A percentile compares a stretch with the other conserved stretches of the same genome.
These are phyloP conservation scores for Xylota segnis DNA, from an alignment of 2,888 invertebrate species.

Conservation along the genomic window DNA sequence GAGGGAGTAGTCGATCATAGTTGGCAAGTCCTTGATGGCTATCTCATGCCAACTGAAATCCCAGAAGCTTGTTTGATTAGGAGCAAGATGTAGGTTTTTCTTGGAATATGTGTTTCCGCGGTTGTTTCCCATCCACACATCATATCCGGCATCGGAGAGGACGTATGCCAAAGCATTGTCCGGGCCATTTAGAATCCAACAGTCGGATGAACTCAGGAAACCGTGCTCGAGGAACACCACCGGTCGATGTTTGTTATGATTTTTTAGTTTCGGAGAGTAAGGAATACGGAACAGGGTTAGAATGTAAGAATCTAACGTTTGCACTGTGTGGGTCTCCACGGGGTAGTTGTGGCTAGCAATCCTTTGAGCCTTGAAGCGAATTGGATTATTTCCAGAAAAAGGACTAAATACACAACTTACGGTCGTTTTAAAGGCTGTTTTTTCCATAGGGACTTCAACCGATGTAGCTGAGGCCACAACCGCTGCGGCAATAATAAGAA, in stretches of 20 bases:
- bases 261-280: conserved; percentile 72
- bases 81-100: conserved; percentile 86
- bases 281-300: conserved; percentile 78
- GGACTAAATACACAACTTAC: conserved; percentile 14
- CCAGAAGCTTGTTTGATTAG: conserved; percentile 87
- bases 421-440: conserved; percentile 13
- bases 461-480: no score
- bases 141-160: conserved; percentile 89
- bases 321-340: conserved; percentile 71
- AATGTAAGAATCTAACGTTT: conserved; percentile 77
- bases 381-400: neutral
- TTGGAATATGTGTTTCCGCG: conserved; percentile 89
- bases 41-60: conserved; percentile 90
- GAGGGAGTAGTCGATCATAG: conserved; percentile 91
- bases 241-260: conserved; percentile 75
- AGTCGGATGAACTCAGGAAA: conserved; percentile 89
- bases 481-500: neutral
- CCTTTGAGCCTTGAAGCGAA: conserved; percentile 78
- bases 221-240: conserved; percentile 89
- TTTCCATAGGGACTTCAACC: neutral
- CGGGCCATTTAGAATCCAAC: conserved; percentile 90
- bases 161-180: conserved; percentile 85
- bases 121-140: conserved; percentile 93
- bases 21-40: conserved; percentile 90
- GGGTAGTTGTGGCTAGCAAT: conserved; percentile 80